These are phyloP conservation scores for Acanthurus lineatus DNA, from an alignment of 2,797 vertebrate species.

Conservation along the genomic window DNA sequence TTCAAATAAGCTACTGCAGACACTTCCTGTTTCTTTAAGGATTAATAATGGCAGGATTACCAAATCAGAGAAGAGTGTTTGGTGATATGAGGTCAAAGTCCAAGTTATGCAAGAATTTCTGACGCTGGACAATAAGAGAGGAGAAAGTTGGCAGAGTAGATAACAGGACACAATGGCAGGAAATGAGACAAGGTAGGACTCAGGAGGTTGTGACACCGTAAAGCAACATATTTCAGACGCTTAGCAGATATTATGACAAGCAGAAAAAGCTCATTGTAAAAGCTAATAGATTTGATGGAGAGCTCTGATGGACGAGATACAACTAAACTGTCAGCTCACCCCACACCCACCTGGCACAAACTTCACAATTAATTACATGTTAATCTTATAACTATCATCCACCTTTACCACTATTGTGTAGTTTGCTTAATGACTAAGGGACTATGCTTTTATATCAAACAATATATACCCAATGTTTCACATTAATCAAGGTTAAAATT, in stretches of 20 bases:
- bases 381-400: background rate
- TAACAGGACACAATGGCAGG: constrained; percentile 70
- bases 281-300: background rate
- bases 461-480: too few relatives aligned
- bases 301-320: constrained; percentile 30
- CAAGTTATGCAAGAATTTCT: constrained; percentile 23
- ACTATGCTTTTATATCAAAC: too few relatives aligned
- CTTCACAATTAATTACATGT: background rate
- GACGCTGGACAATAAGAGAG: constrained; percentile 45
- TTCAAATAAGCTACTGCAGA: background rate
- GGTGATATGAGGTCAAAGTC: background rate
- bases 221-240: constrained; percentile 21
- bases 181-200: constrained; percentile 33
- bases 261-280: background rate
- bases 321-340: background rate
- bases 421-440: background rate
- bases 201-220: constrained; percentile 31
- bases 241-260: background rate
- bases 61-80: background rate
- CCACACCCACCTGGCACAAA: constrained; percentile 3
- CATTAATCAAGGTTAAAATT: background rate
- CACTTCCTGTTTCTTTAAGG: background rate
- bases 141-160: constrained; percentile 58
- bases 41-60: background rate
- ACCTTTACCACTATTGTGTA: background rate